Conservation (phyloP, 2,113 vertebrate species). For the Nymphicus hollandicus region DNA sequence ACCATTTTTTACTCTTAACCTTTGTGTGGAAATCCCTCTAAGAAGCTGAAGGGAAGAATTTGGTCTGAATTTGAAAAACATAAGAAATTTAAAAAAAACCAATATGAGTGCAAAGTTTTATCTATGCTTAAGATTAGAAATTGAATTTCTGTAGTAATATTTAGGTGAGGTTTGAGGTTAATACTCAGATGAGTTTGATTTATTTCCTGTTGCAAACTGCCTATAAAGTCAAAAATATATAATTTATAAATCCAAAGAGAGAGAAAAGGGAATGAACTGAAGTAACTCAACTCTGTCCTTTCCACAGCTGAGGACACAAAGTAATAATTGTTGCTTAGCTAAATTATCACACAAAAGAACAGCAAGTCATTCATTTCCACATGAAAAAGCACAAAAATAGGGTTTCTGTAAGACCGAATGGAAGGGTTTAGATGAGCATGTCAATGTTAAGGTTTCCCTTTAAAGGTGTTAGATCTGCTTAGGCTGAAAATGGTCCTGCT, state of each 20-base stretch:
- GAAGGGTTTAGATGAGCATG: slow-evolving; percentile 1
- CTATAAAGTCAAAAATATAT: background rate
- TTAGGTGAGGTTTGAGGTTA: background rate
- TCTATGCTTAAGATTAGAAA: background rate
- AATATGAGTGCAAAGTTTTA: background rate
- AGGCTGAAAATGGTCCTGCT: background rate
- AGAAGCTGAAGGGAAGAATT: background rate
- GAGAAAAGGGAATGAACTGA: slow-evolving; percentile 9
- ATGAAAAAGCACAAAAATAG: slow-evolving; percentile 58
- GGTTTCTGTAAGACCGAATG: slow-evolving; percentile 32
- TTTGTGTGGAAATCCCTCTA: background rate
- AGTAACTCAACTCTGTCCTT: slow-evolving; percentile 42
- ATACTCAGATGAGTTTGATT: background rate
- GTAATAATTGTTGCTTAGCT: slow-evolving; percentile 59
- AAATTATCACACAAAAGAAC: slow-evolving; percentile 62
- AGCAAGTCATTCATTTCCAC: slow-evolving; percentile 64
- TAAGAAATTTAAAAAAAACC: background rate
- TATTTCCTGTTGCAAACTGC: background rate
- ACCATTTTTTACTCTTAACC: background rate
- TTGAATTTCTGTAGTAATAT: background rate
- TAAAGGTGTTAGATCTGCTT: background rate
- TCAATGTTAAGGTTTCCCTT: background rate
- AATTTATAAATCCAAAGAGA: slow-evolving; percentile 14
- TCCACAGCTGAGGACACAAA: slow-evolving; percentile 61
- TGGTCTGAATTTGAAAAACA: background rate